These are phyloP conservation scores for Pseudorhiza aurosa DNA, from an alignment of 30 jellyfish, hydroid and myxozoan genomes.

Conservation along the genomic window DNA sequence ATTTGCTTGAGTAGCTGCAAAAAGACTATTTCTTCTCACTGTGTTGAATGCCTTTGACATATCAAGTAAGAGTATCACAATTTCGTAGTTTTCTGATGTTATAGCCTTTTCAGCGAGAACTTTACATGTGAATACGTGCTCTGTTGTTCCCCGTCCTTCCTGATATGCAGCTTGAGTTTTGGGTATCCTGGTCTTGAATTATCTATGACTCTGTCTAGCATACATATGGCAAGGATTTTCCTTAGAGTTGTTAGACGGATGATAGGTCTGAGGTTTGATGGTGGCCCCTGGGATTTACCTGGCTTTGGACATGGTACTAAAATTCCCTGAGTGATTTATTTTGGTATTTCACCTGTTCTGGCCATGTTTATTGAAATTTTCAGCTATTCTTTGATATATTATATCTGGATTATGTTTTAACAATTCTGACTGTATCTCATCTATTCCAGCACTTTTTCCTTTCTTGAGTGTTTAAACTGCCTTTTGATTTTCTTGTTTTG, in stretches of 20 bases:
- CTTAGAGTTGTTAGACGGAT: conserved; percentile 34
- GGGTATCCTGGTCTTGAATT: conserved; percentile 21
- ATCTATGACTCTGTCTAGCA: conserved; percentile 22
- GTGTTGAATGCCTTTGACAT: conserved; percentile 60
- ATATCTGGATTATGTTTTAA: too few species aligned
- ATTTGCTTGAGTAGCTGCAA: conserved; percentile 1
- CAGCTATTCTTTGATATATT: too few species aligned
- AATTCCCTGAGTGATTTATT: too few species aligned
- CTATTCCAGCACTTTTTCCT: too few species aligned
- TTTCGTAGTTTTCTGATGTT: conserved; percentile 28
- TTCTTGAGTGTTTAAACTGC: too few species aligned
- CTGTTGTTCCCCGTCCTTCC: conserved; percentile 49
- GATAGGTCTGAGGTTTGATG: conserved; percentile 33
- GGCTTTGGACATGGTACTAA: conserved; percentile 43
- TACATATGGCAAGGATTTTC: conserved; percentile 44
- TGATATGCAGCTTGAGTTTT: conserved; percentile 59
- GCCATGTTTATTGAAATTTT: too few species aligned
- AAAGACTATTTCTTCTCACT: conserved; percentile 12
- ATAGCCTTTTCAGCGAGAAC: conserved; percentile 33
- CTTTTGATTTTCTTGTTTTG: too few species aligned
- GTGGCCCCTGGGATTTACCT: conserved; percentile 55
- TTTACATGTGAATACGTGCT: conserved; percentile 28
- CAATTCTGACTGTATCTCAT: too few species aligned
- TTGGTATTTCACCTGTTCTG: too few species aligned
- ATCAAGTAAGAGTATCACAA: conserved; percentile 7